Evolutionary conservation across 2,888 invertebrate genomes (phyloP), one percentile per base, ranked within the genome.

Genomic region (Archips xylosteana): DNA sequence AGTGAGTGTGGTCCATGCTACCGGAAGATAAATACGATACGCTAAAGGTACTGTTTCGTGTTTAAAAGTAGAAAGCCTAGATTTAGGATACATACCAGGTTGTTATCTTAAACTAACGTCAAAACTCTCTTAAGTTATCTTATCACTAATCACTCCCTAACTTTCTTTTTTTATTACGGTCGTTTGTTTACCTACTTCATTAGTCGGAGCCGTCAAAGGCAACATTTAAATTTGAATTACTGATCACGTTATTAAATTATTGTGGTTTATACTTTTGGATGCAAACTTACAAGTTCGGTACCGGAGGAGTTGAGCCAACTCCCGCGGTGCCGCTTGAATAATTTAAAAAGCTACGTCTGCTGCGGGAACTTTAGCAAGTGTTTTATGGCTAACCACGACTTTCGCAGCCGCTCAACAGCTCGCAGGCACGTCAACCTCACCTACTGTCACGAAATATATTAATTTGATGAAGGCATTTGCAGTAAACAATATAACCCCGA

Each of bases 1-100:
- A 83, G 83, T 83, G 71, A 82, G 75, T 81, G 87, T 81, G 79
- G 77, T 82, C 77, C 76, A 78, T 83, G 82, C 83, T 76, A 60
- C 81, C 63, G 80, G 83, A 84, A 85, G 82, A 83, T 84, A 87
- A 76, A 83, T 75, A 78, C 78, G 76, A 83, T 80, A 82, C 78
- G 85, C 71, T 89, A 81, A 88, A 92, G 92, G 91, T 92, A 86
- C 83, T 79, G 80, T 49, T 68, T 65, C 10, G 3, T 42, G n/a
- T 67, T 72, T 42, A 23, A 8, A 72, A 61, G 23, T 61, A 66
- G 51, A 54, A 39, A 51, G 34, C 54, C 49, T 23, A 10, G 34
- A 32, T 70, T 51, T 13, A 51, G 39, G n/a, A 8, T 65, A 13
- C 13, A 39, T 42, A 12, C 9, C 9, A 36, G 4, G n/a, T 39